Evolutionary conservation across 1,140 invertebrate species (phyloP).

Genomic region (Drosophila tsacasi): DNA sequence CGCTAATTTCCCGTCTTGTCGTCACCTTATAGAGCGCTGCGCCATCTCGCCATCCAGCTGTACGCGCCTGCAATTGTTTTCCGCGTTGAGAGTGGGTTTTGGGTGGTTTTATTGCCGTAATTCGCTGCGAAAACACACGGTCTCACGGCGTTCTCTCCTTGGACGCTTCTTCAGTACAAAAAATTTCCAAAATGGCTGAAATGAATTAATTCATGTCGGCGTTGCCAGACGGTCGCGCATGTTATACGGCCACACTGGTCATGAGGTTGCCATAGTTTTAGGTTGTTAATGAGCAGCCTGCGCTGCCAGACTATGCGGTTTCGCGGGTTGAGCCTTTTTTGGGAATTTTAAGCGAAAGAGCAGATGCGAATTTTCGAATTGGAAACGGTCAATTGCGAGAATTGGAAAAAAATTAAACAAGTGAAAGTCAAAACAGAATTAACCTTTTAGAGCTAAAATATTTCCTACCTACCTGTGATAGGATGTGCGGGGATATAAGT

Average conservation of each 20-base stretch:
- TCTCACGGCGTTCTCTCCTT: constrained; percentile 73
- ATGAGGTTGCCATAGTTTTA: too few relatives aligned
- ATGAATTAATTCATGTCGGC: constrained; percentile 50
- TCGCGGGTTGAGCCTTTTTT: too few relatives aligned
- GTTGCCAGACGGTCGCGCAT: constrained; percentile 9
- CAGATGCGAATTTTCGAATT: too few relatives aligned
- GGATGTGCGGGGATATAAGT: too few relatives aligned
- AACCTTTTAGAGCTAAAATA: too few relatives aligned
- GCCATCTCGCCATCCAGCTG: constrained; percentile 13
- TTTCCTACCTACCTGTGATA: too few relatives aligned
- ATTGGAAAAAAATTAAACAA: too few relatives aligned
- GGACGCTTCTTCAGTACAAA: constrained; percentile 73
- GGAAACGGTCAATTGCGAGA: too few relatives aligned
- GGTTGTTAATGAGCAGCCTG: too few relatives aligned
- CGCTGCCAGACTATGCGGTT: too few relatives aligned
- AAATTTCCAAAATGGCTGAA: constrained; percentile 56
- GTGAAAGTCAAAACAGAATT: too few relatives aligned
- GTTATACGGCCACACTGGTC: constrained; percentile 13
- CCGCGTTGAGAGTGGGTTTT: constrained; percentile 50
- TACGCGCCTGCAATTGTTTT: constrained; percentile 25
- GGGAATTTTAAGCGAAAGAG: too few relatives aligned
- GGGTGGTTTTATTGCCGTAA: constrained; percentile 53
- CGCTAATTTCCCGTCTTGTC: constrained; percentile 25
- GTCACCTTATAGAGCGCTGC: constrained; percentile 8
- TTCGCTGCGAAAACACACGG: constrained; percentile 66